Evolutionary conservation across 2,888 invertebrate species (phyloP), one percentile per base, ranked within the genome.

Genomic region (Neoitamus cyanurus): DNA sequence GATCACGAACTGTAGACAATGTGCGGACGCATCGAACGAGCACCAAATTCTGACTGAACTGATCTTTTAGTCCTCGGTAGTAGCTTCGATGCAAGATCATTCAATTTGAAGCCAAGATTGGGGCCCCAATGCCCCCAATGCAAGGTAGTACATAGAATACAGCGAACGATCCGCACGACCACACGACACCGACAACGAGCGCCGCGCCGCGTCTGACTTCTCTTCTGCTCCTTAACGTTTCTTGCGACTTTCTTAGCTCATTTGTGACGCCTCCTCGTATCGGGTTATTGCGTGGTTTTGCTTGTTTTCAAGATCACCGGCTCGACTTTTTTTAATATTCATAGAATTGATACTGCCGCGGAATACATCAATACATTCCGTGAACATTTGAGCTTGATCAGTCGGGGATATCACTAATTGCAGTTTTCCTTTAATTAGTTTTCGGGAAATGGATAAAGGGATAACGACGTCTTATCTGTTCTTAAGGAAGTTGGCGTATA

Each of bases 11-110:
- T 28, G 15, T 20, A 78, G 78, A 78, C n/a, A 31, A 31, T 78
- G 48, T 78, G 34, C 78, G 78, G 48, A 82, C 69, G 90, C 89
- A 89, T 89, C 89, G 90, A 89, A 90, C 90, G 90, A 90, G 90
- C 91, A 91, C 91, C 91, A 91, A 91, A 91, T 89, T 90, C 91
- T 91, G 89, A 91, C 91, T 91, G 90, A 90, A 88, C 87, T 37
- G 37, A 83, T 28, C 58, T 69, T 31, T 36, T 82, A 82, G 82
- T 82, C 82, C 69, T 36, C 82, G n/a, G 48, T 69, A 82, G 82
- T 37, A 82, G 73, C 25, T 37, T 13, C 70, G 77, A 58, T 84
- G 85, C 83, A 85, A 84, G 84, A 85, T 84, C 85, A 83, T 42
- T 83, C 83, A 84, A 77, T 69, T 82, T 37, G 11, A 31, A 82